Evolutionary conservation across 2,113 vertebrate species (phyloP).

Genomic region (Platichthys stellatus): DNA sequence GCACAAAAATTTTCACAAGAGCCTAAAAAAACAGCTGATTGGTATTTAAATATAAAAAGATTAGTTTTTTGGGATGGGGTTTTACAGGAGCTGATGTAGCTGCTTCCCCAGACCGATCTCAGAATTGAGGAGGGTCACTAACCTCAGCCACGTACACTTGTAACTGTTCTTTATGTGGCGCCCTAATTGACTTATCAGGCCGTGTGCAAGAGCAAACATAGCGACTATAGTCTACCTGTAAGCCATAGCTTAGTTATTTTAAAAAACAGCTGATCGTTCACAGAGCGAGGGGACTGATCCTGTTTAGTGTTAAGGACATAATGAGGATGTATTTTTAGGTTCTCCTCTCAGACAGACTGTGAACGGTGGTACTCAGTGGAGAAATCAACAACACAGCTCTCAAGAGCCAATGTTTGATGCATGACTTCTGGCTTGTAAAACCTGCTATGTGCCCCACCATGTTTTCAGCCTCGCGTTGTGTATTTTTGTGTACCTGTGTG

Average conservation of each 20-base stretch:
- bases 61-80: neutral
- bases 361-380: slow-evolving; percentile 13
- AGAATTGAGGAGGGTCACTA: neutral
- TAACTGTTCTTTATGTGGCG: slow-evolving; percentile 36
- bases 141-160: neutral
- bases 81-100: neutral
- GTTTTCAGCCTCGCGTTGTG: neutral
- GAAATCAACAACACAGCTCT: neutral
- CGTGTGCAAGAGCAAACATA: slow-evolving; percentile 35
- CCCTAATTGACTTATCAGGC: slow-evolving; percentile 66
- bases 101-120: slow-evolving; percentile 5
- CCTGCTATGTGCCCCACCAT: neutral
- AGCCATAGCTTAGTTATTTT: slow-evolving; percentile 74
- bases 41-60: neutral
- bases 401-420: neutral
- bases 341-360: slow-evolving; percentile 46
- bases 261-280: slow-evolving; percentile 64
- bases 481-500: neutral
- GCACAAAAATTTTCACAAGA: neutral
- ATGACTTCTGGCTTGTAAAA: too few species aligned
- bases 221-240: slow-evolving; percentile 37
- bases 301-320: slow-evolving; percentile 79
- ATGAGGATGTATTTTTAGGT: slow-evolving; percentile 75
- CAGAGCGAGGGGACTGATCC: slow-evolving; percentile 69
- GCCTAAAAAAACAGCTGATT: neutral